Evolutionary conservation across 2,113 vertebrate species (phyloP).

Genomic region (Hyla sarda): DNA sequence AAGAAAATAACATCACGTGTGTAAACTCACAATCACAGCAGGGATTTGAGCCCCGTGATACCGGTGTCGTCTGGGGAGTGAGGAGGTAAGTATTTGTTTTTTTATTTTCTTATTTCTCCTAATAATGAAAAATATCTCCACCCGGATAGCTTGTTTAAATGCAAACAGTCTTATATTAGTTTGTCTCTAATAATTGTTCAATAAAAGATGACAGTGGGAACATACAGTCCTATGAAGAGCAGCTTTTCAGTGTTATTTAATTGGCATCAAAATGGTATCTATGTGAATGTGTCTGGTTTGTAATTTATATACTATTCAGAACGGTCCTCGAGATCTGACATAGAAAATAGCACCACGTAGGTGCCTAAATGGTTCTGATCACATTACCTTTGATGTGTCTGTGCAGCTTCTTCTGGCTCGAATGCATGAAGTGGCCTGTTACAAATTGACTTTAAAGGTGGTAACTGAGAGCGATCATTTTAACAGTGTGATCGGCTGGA

Average conservation of each 20-base stretch:
- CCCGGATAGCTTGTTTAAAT: too few species aligned
- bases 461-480: slow-evolving; percentile 7
- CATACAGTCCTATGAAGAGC: neutral
- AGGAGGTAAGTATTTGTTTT: too few species aligned
- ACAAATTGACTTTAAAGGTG: slow-evolving; percentile 14
- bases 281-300: neutral
- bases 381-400: neutral
- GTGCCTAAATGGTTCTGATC: too few species aligned
- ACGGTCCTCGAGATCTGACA: neutral
- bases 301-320: neutral
- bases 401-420: neutral
- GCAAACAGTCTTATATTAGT: neutral
- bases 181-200: neutral
- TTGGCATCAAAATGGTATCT: neutral
- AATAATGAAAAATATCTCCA: too few species aligned
- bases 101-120: too few species aligned
- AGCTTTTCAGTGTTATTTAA: neutral
- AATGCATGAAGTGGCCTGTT: neutral
- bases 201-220: neutral
- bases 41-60: too few species aligned
- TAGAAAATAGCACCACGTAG: neutral
- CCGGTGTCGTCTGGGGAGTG: too few species aligned
- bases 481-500: neutral
- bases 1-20: too few species aligned
- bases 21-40: too few species aligned